A percentile compares a stretch with the other conserved stretches of the same genome.
These are phyloP conservation scores for Ips nitidus DNA, from an alignment of 1,140 invertebrate species.

Conservation along the genomic window DNA sequence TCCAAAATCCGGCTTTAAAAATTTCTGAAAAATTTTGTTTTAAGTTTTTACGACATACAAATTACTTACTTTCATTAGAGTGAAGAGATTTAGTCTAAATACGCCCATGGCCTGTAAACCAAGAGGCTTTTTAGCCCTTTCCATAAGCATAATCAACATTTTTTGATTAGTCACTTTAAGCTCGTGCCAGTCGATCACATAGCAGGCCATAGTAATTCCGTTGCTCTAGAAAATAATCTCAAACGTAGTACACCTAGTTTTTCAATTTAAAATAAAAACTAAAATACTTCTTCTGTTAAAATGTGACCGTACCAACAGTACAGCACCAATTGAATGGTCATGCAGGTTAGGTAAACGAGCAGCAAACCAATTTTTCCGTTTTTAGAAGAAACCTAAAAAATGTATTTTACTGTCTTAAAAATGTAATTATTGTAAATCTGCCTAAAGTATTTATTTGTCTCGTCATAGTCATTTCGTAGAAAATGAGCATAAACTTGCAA, in stretches of 20 bases:
- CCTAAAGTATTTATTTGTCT: no score
- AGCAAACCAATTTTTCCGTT: slow-evolving; percentile 34
- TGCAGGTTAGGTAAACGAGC: slow-evolving; percentile 36
- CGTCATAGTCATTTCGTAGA: no score
- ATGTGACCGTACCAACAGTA: slow-evolving; percentile 44
- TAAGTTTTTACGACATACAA: no score
- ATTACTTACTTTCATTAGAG: no score
- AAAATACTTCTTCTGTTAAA: slow-evolving; percentile 30
- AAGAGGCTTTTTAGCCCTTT: background rate
- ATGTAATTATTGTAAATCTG: no score
- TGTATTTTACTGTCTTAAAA: background rate
- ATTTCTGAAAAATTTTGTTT: no score
- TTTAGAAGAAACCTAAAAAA: slow-evolving; percentile 35
- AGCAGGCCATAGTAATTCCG: slow-evolving; percentile 37
- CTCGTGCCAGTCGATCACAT: slow-evolving; percentile 38
- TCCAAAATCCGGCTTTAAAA: no score
- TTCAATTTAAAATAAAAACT: background rate
- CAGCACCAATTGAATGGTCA: slow-evolving; percentile 39
- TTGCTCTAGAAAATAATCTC: slow-evolving; percentile 37
- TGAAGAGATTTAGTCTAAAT: no score
- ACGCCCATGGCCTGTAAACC: no score
- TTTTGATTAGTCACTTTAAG: slow-evolving; percentile 33
- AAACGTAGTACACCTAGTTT: background rate
- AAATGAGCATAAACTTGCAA: no score
- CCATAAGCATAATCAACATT: slow-evolving; percentile 41